Evolutionary conservation across 2,888 invertebrate genomes (phyloP).

Genomic region (Dryomyza anilis): DNA sequence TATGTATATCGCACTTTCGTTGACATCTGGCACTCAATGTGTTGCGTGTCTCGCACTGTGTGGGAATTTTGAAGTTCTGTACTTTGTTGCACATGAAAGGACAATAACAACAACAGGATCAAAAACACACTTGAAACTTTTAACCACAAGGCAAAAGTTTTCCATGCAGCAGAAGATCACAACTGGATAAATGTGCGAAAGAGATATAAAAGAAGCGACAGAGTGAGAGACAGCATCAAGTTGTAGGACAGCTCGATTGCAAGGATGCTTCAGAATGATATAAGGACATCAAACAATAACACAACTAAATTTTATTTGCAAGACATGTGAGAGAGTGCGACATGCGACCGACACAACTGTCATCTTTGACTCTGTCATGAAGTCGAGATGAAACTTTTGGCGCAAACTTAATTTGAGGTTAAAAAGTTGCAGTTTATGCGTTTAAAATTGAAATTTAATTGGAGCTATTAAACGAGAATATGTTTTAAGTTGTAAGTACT

Average conservation of each 20-base stretch:
- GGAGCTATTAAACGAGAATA: no score
- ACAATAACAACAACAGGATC: constrained; percentile 1
- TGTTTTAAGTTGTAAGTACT: no score
- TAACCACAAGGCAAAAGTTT: constrained; percentile 10
- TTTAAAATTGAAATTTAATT: constrained; percentile 26
- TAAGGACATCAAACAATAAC: constrained; percentile 19
- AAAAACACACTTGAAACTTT: constrained; percentile 25
- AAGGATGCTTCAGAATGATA: constrained; percentile 20
- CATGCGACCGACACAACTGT: background rate
- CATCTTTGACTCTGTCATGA: background rate
- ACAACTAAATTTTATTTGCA: background rate
- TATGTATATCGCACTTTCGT: background rate
- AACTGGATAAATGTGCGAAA: background rate
- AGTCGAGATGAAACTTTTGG: constrained; percentile 12
- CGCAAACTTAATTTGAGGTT: constrained; percentile 30
- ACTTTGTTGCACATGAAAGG: constrained; percentile 15
- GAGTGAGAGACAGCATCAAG: background rate
- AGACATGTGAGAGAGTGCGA: constrained; percentile 13
- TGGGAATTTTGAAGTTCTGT: constrained; percentile 18
- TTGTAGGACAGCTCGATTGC: background rate
- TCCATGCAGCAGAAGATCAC: background rate
- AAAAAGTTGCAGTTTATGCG: constrained; percentile 25
- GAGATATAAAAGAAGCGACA: background rate
- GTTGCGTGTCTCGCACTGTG: constrained; percentile 1
- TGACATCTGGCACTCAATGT: background rate